Evolutionary conservation across 2,113 vertebrate species (phyloP).

Genomic region (Podarcis raffonei): DNA sequence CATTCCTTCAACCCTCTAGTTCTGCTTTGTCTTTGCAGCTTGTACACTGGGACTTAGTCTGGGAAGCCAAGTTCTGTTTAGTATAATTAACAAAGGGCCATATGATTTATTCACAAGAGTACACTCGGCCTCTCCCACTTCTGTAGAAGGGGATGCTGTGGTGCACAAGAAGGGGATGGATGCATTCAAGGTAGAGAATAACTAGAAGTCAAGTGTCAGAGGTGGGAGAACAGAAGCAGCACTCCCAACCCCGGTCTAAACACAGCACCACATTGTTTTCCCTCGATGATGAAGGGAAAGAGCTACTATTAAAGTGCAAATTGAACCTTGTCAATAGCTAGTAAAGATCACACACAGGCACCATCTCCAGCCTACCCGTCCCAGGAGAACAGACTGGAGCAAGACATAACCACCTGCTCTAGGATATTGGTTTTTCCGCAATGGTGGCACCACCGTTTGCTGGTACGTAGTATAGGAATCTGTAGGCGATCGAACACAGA

Average conservation of each 20-base stretch:
- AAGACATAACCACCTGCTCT: not conserved
- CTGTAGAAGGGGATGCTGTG: not conserved
- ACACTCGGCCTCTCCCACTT: not conserved
- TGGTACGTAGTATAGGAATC: not conserved
- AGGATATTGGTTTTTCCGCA: not conserved
- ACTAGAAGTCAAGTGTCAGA: not conserved
- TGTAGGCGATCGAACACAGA: not conserved
- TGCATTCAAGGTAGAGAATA: not conserved
- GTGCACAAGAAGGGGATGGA: not conserved
- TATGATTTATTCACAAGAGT: not conserved
- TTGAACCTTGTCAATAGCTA: not conserved
- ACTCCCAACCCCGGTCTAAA: not conserved
- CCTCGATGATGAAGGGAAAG: not conserved
- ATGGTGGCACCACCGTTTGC: not conserved
- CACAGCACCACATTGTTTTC: not conserved
- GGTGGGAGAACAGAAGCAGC: not conserved
- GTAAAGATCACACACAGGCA: not conserved
- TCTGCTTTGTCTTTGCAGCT: not conserved
- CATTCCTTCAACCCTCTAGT: not conserved
- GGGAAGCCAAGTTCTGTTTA: not conserved
- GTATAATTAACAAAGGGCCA: not conserved
- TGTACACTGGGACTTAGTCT: not conserved
- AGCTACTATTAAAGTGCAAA: constrained; percentile 18
- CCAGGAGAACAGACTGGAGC: not conserved
- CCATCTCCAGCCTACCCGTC: not conserved